Evolutionary conservation across 2,888 invertebrate species (phyloP), one percentile per base, ranked within the genome.

Genomic region (Anagyrus pseudococci): DNA sequence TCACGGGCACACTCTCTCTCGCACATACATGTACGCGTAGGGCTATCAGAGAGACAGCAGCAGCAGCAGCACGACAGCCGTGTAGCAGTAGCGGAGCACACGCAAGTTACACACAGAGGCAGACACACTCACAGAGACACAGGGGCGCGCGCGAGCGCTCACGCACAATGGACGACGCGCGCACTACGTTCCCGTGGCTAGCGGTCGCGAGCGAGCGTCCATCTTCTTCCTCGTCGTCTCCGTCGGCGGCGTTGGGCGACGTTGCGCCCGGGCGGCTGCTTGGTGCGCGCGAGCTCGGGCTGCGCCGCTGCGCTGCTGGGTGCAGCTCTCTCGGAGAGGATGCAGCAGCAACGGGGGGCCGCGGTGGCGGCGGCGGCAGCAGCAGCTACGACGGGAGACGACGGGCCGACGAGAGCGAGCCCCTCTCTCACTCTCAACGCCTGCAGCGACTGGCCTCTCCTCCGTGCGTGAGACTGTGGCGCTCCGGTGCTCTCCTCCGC

Each of bases 151-250:
- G 43, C 43, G 33, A 22, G 37, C 58, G 20, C 58, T 46, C 50
- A 37, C 58, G 23, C 58, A 44, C 52, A 43, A 46, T 52, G 26
- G 47, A 41, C 54, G 26, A 40, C 52, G 22, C 60, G 25, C 25
- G 17, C 46, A 54, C 60, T 64, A 64, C 58, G 64, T 58, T 64
- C 64, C 64, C 60, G 59, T 48, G n/a, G 25, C 41, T 52, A 60
- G 57, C 58, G 60, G 49, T 60, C 57, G 61, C 60, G 48, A 58
- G 59, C 37, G 44, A 33, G 54, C 64, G 59, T 58, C 64, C 64
- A 64, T 64, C 64, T 64, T 64, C 60, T 64, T 6, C 4, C 15
- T n/a, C n/a, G n/a, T n/a, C n/a, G n/a, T n/a, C n/a, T n/a, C n/a
- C n/a, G n/a, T n/a, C n/a, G n/a, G n/a, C n/a, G n/a, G n/a, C n/a